Conservation (phyloP, 2,113 vertebrate species). For the Marmota flaviventris region DNA sequence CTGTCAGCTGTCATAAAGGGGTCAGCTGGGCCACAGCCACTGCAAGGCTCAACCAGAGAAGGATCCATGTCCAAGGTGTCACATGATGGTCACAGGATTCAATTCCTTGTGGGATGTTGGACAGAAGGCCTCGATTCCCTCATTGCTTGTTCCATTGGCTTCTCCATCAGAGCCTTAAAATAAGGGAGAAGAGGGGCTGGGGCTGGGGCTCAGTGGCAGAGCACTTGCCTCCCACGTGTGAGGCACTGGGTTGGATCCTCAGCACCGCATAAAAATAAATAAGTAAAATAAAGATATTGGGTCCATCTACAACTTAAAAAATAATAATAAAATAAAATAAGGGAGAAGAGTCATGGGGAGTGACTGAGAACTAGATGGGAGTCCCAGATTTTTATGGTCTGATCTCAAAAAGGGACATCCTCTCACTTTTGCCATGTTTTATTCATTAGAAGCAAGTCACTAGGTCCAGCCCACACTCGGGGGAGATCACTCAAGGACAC, state of each 20-base stretch:
- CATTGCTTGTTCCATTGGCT: not conserved
- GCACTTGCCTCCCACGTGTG: no score
- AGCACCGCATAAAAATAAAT: no score
- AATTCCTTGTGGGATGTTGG: not conserved
- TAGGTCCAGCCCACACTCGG: not conserved
- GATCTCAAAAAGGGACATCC: not conserved
- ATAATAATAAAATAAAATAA: no score
- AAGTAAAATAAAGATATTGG: no score
- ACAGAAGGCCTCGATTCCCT: not conserved
- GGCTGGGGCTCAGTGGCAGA: no score
- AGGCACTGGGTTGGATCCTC: no score
- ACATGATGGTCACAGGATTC: not conserved
- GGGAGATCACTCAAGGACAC: not conserved
- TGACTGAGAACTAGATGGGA: not conserved
- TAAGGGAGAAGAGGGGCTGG: not conserved
- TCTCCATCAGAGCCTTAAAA: not conserved
- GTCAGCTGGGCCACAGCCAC: not conserved
- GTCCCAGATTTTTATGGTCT: not conserved
- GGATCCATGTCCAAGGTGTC: not conserved
- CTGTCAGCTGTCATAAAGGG: not conserved
- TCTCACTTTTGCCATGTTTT: not conserved
- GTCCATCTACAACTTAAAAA: no score
- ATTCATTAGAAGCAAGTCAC: conserved; percentile 41
- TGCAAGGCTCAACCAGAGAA: not conserved
- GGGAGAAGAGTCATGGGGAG: not conserved